These are phyloP conservation scores for Monopis laevigella DNA, from an alignment of 2,888 invertebrate genomes.

Conservation along the genomic window DNA sequence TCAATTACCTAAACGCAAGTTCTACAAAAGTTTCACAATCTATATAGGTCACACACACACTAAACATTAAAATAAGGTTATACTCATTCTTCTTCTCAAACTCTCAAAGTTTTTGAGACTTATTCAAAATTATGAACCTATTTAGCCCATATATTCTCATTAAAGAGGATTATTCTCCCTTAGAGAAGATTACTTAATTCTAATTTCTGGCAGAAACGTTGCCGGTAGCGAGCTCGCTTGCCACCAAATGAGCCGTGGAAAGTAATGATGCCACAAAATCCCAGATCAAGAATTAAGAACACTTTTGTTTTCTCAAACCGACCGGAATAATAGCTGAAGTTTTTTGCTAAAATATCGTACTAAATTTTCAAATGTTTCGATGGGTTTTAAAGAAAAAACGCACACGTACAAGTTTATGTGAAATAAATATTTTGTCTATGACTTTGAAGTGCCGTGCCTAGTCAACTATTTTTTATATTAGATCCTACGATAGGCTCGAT, in stretches of 20 bases:
- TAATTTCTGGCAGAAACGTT: conserved; percentile 29
- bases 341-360: conserved; percentile 49
- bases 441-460: too few relatives aligned
- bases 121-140: conserved; percentile 9
- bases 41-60: too few relatives aligned
- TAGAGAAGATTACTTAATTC: conserved; percentile 41
- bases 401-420: neutral
- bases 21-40: too few relatives aligned
- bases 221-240: conserved; percentile 23
- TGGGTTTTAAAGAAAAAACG: conserved; percentile 38
- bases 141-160: conserved; percentile 11
- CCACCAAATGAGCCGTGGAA: conserved; percentile 43
- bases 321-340: conserved; percentile 55
- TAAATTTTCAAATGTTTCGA: conserved; percentile 58
- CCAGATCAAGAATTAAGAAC: conserved; percentile 54
- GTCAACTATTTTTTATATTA: too few relatives aligned
- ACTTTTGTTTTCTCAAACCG: conserved; percentile 55
- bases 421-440: too few relatives aligned
- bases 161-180: conserved; percentile 19
- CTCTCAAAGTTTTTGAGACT: conserved; percentile 3
- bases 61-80: too few relatives aligned
- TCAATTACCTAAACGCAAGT: too few relatives aligned
- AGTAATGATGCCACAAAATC: conserved; percentile 53
- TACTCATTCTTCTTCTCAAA: neutral
- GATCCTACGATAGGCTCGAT: too few relatives aligned